Percentiles rank a stretch among this genome's conserved stretches.
These are phyloP conservation scores for Lordiphosa collinella DNA, from an alignment of 1,140 invertebrate genomes.

Conservation along the genomic window DNA sequence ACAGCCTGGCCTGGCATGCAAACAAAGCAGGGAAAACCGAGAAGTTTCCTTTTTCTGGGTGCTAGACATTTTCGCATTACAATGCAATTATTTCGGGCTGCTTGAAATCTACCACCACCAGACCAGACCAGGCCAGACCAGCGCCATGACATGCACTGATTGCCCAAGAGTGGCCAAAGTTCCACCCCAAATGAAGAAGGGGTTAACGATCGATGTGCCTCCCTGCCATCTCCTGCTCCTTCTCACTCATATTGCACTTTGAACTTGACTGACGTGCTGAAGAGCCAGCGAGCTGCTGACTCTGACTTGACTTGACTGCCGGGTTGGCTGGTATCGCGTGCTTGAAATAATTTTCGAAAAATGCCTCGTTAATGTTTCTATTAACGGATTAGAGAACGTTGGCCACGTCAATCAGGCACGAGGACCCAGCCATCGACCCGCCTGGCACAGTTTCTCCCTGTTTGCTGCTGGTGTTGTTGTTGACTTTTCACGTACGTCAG, in stretches of 20 bases:
- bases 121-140: conserved; percentile 13
- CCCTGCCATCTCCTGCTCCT: conserved; percentile 19
- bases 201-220: conserved; percentile 70
- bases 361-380: conserved; percentile 79
- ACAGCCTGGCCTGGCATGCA: conserved; percentile 61
- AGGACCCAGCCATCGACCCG: neutral
- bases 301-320: conserved; percentile 19
- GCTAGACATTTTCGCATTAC: conserved; percentile 75
- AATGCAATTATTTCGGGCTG: conserved; percentile 79
- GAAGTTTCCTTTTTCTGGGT: conserved; percentile 29
- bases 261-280: conserved; percentile 72
- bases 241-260: conserved; percentile 54
- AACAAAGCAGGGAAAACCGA: conserved; percentile 17
- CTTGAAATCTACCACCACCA: conserved; percentile 57
- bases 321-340: conserved; percentile 55
- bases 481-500: conserved; percentile 33
- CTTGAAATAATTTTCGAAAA: conserved; percentile 75
- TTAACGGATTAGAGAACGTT: conserved; percentile 76
- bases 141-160: conserved; percentile 60
- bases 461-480: neutral
- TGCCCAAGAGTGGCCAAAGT: conserved; percentile 38
- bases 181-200: conserved; percentile 31
- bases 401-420: conserved; percentile 57
- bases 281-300: conserved; percentile 45
- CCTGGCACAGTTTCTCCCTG: conserved; percentile 41